phyloP scores from a whole-genome alignment of 2,113 vertebrate genomes.

The Alligator sinensis region DNA sequence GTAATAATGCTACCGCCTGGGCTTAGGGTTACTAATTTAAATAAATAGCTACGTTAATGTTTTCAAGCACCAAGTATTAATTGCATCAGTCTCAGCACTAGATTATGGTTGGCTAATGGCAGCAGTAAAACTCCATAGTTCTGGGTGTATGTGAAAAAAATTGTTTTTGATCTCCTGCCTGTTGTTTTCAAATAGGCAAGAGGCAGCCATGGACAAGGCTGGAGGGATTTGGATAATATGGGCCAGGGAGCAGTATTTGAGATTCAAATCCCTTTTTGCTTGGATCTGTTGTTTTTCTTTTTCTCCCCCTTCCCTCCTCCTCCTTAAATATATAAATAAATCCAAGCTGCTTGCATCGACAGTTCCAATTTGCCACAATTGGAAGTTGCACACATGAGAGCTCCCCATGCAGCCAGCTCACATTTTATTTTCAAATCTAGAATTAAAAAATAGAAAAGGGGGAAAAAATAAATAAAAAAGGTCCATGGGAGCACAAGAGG shows the following conservation, averaged over 20 bases:
- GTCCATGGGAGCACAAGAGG: slow-evolving; percentile 70
- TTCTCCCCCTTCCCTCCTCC: slow-evolving; percentile 53
- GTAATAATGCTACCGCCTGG: slow-evolving; percentile 65
- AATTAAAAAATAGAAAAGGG: slow-evolving; percentile 70
- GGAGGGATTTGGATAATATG: slow-evolving; percentile 69
- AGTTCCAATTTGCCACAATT: slow-evolving; percentile 79
- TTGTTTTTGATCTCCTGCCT: slow-evolving; percentile 58
- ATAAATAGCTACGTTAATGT: slow-evolving; percentile 74
- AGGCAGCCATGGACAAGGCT: slow-evolving; percentile 49
- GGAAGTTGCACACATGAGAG: slow-evolving; percentile 78
- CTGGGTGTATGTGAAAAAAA: not conserved
- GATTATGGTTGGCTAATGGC: slow-evolving; percentile 48
- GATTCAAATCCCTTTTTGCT: slow-evolving; percentile 72
- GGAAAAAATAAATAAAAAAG: slow-evolving; percentile 19
- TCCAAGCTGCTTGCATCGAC: slow-evolving; percentile 74
- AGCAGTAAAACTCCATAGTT: slow-evolving; percentile 57
- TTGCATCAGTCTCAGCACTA: slow-evolving; percentile 55
- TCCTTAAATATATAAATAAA: slow-evolving; percentile 77
- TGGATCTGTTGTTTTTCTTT: slow-evolving; percentile 66
- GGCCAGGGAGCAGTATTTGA: slow-evolving; percentile 64
- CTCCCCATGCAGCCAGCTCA: slow-evolving; percentile 71
- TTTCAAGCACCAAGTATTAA: slow-evolving; percentile 73
- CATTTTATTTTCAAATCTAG: slow-evolving; percentile 80
- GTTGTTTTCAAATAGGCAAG: slow-evolving; percentile 68
- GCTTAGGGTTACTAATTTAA: slow-evolving; percentile 75